Base-by-base conservation (phyloP, 2,888 invertebrate genomes). In the Lampropteryx suffumata region DNA sequence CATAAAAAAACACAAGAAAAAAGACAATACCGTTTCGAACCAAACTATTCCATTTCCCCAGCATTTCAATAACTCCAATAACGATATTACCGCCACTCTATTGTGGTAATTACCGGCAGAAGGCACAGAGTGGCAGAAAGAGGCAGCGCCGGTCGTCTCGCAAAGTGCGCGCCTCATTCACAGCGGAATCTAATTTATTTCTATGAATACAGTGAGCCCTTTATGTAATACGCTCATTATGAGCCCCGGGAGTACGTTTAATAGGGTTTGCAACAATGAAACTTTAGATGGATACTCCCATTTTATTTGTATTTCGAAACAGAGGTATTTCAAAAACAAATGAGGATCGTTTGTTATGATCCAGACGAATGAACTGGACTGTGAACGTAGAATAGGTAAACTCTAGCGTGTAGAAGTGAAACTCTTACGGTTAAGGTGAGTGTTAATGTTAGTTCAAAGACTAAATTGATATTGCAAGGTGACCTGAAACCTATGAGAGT, bases 141-240 rank as follows among this genome's bases (percentile, higher is more conserved):
- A 21, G 33, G 33, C 28, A 8, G 30, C 14, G 8, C n/a, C n/a
- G n/a, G n/a, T 21, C 28, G 17, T 2, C 34, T 17, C 7, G 35
- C 21, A 21, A 36, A 24, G 17, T 17, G 17, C n/a, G 32, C 11
- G 13, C 40, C 24, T 39, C 42, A 46, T 79, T 79, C 27, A 33
- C 73, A 75, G 64, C 49, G 50, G 57, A 67, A 80, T 78, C 76
- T 81, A 78, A 82, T 80, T 81, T 79, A 78, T 76, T 74, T 68
- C 69, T 64, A 65, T 79, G 79, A 81, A 80, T 82, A 71, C 75
- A 75, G 69, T 64, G 71, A 76, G 72, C 76, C 76, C 78, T 79
- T 76, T 76, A 73, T 73, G 68, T 79, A 73, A 77, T 77, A 71
- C 64, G 71, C 74, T 79, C 79, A 79, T 81, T 79, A 79, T 69